Base-by-base conservation (phyloP, 1,140 invertebrate genomes). In the Drosophila setifemur region DNA sequence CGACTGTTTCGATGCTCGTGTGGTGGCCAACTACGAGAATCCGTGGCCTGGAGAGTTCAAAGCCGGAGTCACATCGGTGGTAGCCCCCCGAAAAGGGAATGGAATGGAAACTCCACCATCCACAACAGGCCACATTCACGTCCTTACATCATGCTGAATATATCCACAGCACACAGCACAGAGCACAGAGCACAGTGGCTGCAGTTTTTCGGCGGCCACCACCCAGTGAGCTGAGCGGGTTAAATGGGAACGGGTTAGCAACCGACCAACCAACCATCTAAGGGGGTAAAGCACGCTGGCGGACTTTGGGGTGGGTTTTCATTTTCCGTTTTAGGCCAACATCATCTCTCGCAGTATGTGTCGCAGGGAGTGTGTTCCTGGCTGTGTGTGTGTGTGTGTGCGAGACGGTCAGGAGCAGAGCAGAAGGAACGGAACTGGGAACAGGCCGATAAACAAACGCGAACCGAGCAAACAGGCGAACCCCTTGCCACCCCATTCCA, bases 11-110 rank as follows among this genome's bases (percentile, higher is more conserved):
- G 61, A 28, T 48, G 61, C 78, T 73, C 78, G 78, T 85, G 40
- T 78, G 82, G 69, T 53, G 85, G 63, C 25, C 74, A 83, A 83
- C 78, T 83, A 83, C 58, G 14, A 16, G n/a, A n/a, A n/a, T n/a
- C n/a, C n/a, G n/a, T n/a, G n/a, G 33, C 33, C 7, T 2, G 33
- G 33, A 14, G 16, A 14, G 37, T 42, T 43, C 50, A 39, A 40
- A 33, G 37, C 60, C 52, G 42, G 70, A 64, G 49, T n/a, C 35
- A 29, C 39, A 12, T 47, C 44, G 67, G 28, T 19, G 47, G 28
- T 26, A 25, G 16, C 25, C 44, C 55, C 55, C 53, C 23, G 23
- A 31, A 48, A 64, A n/a, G n/a, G n/a, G n/a, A n/a, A n/a, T n/a
- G n/a, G n/a, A n/a, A 39, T 48, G 60, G 58, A 64, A 64, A 48